Evolutionary conservation across 1,140 invertebrate genomes (phyloP), one percentile per base, ranked within the genome.

Genomic region (Drosophila obscura): DNA sequence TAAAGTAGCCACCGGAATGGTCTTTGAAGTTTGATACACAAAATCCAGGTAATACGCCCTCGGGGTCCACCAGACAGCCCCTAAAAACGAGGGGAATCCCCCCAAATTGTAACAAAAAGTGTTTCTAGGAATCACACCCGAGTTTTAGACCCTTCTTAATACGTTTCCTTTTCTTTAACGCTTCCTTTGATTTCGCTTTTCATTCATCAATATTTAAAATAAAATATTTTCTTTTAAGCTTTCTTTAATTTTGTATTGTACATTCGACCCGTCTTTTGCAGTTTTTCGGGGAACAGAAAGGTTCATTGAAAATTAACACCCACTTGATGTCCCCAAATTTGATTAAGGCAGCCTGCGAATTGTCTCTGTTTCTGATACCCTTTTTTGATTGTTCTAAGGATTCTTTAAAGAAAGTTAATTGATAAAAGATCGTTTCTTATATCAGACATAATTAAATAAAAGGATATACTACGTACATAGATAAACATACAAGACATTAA

Each of bases 1-100:
- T 26, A 52, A 26, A 26, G 16, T 19, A 41, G 59, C 24, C 59
- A 52, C 48, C 19, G 15, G 35, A 62, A 55, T 52, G 57, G n/a
- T 41, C 73, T 77, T 77, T 77, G 73, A 77, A 69, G 73, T 76
- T 62, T 26, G 73, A 51, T 68, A 69, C 76, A 64, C 48, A 76
- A 76, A 76, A 69, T 64, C 46, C 69, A 73, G 59, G 71, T 73
- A 74, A 74, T 73, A 46, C 31, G 22, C 26, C 24, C 55, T 24
- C 26, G 46, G 46, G 28, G 31, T 56, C 41, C 9, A 28, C 35
- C 11, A 16, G 41, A 11, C 48, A 39, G 41, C 41, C 49, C 24
- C 43, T n/a, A 8, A 39, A 39, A 13, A 39, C n/a, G 11, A 13
- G 35, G 35, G 19, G n/a, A 31, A n/a, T 22, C 22, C n/a, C n/a